Base-by-base conservation (phyloP, 2,888 invertebrate genomes). In the Agonopterix subpropinquella region DNA sequence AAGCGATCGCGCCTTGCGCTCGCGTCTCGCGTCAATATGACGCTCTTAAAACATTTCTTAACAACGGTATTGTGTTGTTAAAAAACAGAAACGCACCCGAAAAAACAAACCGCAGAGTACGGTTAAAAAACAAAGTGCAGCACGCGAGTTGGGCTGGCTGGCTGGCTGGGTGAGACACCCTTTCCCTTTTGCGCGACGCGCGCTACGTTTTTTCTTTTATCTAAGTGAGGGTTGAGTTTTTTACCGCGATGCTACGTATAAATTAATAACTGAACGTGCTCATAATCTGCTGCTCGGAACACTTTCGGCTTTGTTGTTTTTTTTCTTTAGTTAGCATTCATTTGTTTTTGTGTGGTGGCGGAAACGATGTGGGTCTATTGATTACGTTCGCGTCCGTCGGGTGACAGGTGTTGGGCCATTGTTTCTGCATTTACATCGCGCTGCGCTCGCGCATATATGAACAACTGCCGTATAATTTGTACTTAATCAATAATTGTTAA, bases 241-340 rank as follows among this genome's bases (percentile, higher is more conserved):
- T 84, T 78, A 81, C 76, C 67, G 70, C 76, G 79, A 81, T 77
- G 75, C 77, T 72, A 77, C 83, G 79, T 87, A 88, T 88, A 88
- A 88, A 88, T 88, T 88, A 88, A 88, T 87, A 88, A 87, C 82
- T 76, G 86, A 85, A 86, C 77, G 86, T 81, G 86, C 80, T 81
- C 81, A 80, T 88, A 87, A 87, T 87, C 87, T 85, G 80, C 80
- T 73, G 80, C 69, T 70, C 62, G 75, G 81, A 84, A 87, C 87
- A 88, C 88, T 88, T 88, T 88, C 86, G 80, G 71, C 86, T 83
- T 85, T 86, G 81, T 82, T 79, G 67, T 74, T 77, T 80, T 42
- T 82, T 83, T 80, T 73, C 70, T 59, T 62, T 64, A 70, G 70
- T 76, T 76, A 69, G 70, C 70, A 72, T 81, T 82, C 84, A 82